Evolutionary conservation across 2,113 vertebrate species (phyloP), one percentile per base, ranked within the genome.

Genomic region (Leiothrix lutea): DNA sequence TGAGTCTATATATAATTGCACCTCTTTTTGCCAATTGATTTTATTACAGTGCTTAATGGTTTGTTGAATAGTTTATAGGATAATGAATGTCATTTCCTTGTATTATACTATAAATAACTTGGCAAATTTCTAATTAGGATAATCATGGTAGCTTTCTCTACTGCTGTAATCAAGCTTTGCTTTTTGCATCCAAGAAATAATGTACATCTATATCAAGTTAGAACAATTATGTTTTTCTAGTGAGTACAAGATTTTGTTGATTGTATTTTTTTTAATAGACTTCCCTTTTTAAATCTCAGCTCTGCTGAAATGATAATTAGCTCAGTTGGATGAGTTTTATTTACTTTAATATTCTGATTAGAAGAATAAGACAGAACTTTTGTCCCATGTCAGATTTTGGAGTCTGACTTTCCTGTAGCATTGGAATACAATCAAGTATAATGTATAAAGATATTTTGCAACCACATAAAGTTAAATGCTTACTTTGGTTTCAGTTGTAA

Each of bases 81-180:
- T 97, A 97, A 98, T 96, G 94, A 97, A 97, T 98, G 95, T 84
- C 38, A 96, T 97, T 98, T 97, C 84, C 95, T 97, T 97, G 69
- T 89, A 96, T 96, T 96, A 92, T 95, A 67, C 80, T 97, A 97
- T 97, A 98, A 98, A 98, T 98, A 98, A 97, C 87, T 80, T 94
- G 84, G 94, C 86, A 94, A 87, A 88, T 86, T 97, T 97, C 97
- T 95, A 97, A 98, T 98, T 97, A 96, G 86, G 73, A 81, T 97
- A 97, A 98, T 97, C 62, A 94, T 21, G 70, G 66, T 89, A 93
- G 74, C 82, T 97, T 80, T 96, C 47, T 90, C 91, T 93, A 61
- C 38, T 86, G 54, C 83, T 86, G 54, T 89, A 97, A 97, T 94
- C 88, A 96, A 69, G 74, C 79, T 71, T 53, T 95, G 33, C 60